These are phyloP conservation scores for Entomobrya proxima DNA, from an alignment of 2,888 invertebrate genomes.

Conservation along the genomic window DNA sequence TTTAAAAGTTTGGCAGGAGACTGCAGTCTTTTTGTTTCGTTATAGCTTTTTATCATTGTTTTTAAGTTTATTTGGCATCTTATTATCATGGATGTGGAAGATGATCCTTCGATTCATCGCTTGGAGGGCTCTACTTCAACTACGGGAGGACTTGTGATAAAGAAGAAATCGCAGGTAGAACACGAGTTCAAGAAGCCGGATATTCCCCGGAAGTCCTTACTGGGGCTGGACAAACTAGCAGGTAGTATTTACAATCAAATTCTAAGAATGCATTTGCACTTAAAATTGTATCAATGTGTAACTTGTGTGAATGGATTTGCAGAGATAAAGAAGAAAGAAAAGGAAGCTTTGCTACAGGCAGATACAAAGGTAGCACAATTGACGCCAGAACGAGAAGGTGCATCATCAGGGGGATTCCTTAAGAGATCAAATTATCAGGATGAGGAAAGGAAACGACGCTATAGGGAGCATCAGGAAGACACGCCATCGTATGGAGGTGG, in stretches of 20 bases:
- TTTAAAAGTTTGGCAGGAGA: neutral
- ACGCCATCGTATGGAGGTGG: constrained; percentile 97
- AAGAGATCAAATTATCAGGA: constrained; percentile 46
- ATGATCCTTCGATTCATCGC: constrained; percentile 83
- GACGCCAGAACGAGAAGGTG: constrained; percentile 69
- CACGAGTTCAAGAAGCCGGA: constrained; percentile 82
- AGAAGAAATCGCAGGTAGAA: constrained; percentile 81
- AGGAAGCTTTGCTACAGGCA: constrained; percentile 74
- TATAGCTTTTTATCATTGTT: neutral
- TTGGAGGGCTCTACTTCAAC: constrained; percentile 83
- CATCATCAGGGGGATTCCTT: constrained; percentile 58
- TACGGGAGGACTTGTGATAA: constrained; percentile 85
- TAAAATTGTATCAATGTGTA: neutral
- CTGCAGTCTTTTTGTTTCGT: too few relatives aligned
- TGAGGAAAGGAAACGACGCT: constrained; percentile 80
- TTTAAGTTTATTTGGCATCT: too few relatives aligned
- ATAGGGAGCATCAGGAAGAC: constrained; percentile 88
- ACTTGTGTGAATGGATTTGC: neutral
- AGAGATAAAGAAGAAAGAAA: constrained; percentile 77
- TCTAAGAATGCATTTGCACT: neutral
- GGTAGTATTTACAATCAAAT: constrained; percentile 77
- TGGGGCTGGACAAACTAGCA: constrained; percentile 91
- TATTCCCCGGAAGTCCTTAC: constrained; percentile 84
- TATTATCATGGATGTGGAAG: constrained; percentile 76
- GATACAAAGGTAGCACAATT: constrained; percentile 76